Percentiles rank a stretch among this genome's conserved stretches.
Conservation (phyloP, 2,797 vertebrate species). For the Sitta carolinensis region DNA sequence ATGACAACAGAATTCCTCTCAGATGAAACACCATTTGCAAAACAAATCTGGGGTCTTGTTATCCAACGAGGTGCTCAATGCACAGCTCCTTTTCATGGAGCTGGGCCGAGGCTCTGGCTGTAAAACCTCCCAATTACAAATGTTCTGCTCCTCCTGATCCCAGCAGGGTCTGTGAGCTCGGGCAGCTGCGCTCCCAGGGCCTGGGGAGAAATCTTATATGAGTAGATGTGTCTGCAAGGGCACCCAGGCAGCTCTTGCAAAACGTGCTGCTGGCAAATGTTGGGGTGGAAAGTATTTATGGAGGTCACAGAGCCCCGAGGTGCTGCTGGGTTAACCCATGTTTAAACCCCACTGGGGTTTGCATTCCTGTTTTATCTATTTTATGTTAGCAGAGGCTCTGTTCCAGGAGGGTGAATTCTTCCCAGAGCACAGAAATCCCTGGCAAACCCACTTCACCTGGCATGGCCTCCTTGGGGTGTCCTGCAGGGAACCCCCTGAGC, state of each 20-base stretch:
- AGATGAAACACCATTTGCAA: neutral
- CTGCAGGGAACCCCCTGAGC: neutral
- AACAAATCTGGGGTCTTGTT: neutral
- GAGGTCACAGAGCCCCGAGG: neutral
- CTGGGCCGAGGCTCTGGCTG: neutral
- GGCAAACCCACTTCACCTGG: rapidly evolving
- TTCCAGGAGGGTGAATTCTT: neutral
- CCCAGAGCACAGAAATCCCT: neutral
- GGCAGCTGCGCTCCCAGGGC: neutral
- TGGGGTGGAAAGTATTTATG: neutral
- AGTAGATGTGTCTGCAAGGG: neutral
- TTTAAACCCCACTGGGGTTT: neutral
- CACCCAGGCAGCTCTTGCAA: neutral
- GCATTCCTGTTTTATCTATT: rapidly evolving
- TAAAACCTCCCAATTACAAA: rapidly evolving
- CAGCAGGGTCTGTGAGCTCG: neutral
- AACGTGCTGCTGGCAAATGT: neutral
- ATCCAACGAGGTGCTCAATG: rapidly evolving
- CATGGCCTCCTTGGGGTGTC: rapidly evolving
- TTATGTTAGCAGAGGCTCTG: neutral
- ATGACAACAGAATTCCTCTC: neutral
- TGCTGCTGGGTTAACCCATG: rapidly evolving
- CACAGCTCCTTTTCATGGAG: rapidly evolving
- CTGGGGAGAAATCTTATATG: neutral
- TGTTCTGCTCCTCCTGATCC: neutral